phyloP scores from a whole-genome alignment of 2,888 invertebrate species.

The Carcina quercana region DNA sequence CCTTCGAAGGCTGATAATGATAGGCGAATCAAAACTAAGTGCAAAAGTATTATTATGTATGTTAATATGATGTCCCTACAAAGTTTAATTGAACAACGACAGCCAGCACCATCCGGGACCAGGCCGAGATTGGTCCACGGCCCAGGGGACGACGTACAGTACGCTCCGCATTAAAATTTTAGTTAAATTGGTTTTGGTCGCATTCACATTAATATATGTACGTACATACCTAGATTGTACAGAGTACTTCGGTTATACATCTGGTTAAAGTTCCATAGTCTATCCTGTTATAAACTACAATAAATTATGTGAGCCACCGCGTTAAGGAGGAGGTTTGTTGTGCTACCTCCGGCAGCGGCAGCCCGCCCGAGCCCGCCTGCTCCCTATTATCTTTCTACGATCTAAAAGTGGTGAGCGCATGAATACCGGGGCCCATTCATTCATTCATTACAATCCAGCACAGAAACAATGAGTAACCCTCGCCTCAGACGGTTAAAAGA shows the following conservation, averaged over 20 bases:
- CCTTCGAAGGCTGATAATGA: no score
- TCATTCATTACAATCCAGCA: conserved; percentile 63
- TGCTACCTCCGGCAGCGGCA: conserved; percentile 44
- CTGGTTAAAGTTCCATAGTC: not conserved
- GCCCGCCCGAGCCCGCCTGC: conserved; percentile 54
- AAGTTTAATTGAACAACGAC: conserved; percentile 79
- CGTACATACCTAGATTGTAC: no score
- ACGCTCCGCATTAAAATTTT: not conserved
- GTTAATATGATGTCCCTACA: no score
- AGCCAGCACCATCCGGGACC: conserved; percentile 22
- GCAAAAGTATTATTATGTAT: no score
- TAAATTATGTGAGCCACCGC: no score
- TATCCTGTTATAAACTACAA: not conserved
- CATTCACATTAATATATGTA: no score
- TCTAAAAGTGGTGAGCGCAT: conserved; percentile 55
- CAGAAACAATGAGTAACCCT: conserved; percentile 70
- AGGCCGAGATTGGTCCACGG: conserved; percentile 24
- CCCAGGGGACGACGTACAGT: conserved; percentile 10
- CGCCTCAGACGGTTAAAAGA: conserved; percentile 56
- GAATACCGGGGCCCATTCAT: conserved; percentile 66
- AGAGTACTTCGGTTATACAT: no score
- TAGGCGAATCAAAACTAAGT: no score
- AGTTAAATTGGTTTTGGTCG: conserved; percentile 1
- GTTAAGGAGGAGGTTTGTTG: conserved; percentile 59
- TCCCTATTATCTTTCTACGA: conserved; percentile 58